A percentile compares a stretch with the other conserved stretches of the same genome.
Evolutionary conservation across 2,888 invertebrate genomes (phyloP).

Genomic region (Lypha dubia): DNA sequence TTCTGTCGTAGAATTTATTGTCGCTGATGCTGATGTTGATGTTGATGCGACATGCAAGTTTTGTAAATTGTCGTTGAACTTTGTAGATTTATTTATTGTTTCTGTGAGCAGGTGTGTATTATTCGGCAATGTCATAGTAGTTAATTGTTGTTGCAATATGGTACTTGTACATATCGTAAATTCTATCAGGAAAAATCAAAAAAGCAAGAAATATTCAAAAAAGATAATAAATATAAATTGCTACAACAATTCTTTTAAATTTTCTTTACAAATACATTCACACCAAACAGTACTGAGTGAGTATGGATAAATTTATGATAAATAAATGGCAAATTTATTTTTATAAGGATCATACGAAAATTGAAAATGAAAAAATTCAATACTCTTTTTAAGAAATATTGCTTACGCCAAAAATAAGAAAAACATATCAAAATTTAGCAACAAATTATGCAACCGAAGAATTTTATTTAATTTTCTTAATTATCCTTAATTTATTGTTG

Average conservation of each 20-base stretch:
- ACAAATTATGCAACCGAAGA: too few relatives aligned
- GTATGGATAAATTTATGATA: background rate
- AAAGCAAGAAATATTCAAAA: constrained; percentile 14
- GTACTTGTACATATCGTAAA: constrained; percentile 66
- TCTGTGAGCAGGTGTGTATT: constrained; percentile 55
- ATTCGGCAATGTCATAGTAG: constrained; percentile 47
- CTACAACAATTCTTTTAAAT: constrained; percentile 38
- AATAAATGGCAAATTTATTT: background rate
- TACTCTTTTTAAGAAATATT: too few relatives aligned
- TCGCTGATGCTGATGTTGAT: constrained; percentile 28
- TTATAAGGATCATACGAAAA: too few relatives aligned
- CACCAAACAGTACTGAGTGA: background rate
- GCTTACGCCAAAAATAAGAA: too few relatives aligned
- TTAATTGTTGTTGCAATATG: constrained; percentile 45
- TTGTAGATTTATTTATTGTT: constrained; percentile 59
- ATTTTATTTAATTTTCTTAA: too few relatives aligned
- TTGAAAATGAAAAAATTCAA: too few relatives aligned
- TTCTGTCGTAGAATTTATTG: constrained; percentile 29
- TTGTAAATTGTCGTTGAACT: constrained; percentile 62
- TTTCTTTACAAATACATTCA: background rate
- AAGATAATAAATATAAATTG: constrained; percentile 36
- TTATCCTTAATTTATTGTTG: too few relatives aligned
- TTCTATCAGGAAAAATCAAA: constrained; percentile 28
- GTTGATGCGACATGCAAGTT: constrained; percentile 57
- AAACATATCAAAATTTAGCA: too few relatives aligned